Conservation (phyloP, 2,113 vertebrate species). For the Hydrolagus affinis region DNA sequence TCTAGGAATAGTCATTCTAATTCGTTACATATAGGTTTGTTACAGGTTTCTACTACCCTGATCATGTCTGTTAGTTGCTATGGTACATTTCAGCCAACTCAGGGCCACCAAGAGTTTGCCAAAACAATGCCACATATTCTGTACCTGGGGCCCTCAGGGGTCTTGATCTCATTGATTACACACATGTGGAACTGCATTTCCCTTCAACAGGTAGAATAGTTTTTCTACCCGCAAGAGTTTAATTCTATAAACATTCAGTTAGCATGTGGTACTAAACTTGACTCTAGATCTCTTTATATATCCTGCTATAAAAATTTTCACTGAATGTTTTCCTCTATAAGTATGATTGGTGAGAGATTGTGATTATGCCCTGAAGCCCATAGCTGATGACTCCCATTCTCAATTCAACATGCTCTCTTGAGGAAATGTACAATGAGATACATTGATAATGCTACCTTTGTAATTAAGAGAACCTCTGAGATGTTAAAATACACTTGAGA, state of each 20-base stretch:
- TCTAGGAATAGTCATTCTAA: background rate
- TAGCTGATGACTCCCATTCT: background rate
- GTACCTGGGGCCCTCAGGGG: background rate
- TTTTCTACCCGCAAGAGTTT: background rate
- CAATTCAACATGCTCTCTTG: background rate
- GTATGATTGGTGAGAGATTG: background rate
- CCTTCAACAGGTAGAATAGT: background rate
- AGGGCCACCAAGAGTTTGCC: background rate
- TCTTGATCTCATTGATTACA: background rate
- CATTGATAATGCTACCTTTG: background rate
- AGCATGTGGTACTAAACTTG: background rate
- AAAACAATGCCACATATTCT: background rate
- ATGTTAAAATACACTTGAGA: background rate
- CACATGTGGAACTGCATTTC: background rate
- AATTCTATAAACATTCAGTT: background rate
- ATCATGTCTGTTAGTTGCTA: background rate
- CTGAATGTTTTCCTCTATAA: background rate
- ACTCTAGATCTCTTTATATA: background rate
- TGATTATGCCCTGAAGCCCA: background rate
- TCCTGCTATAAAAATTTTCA: background rate
- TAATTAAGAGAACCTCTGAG: background rate
- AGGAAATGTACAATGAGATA: background rate
- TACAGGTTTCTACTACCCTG: background rate
- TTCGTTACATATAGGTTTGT: background rate
- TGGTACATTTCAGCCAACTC: background rate